Evolutionary conservation across 1,140 invertebrate genomes (phyloP).

Genomic region (Cryptotermes secundus): DNA sequence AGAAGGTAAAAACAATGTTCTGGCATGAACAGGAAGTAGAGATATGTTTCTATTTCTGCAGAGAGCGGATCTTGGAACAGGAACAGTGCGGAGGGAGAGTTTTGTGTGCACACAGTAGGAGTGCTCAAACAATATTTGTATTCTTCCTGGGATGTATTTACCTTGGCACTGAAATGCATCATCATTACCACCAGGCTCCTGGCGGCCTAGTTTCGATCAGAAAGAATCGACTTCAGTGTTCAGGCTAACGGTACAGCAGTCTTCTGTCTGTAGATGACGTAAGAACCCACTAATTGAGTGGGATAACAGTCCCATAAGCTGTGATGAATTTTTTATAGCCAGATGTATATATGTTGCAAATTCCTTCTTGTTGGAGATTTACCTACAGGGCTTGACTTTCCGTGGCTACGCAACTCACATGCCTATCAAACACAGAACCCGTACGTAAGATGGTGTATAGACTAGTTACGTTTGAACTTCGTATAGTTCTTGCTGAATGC

Average conservation of each 20-base stretch:
- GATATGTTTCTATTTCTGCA: no score
- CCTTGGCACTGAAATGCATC: not conserved
- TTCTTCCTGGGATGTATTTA: conserved; percentile 1
- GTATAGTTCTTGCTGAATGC: no score
- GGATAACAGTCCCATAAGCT: conserved; percentile 11
- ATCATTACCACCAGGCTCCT: not conserved
- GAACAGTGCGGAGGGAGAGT: not conserved
- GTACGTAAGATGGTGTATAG: not conserved
- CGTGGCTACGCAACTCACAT: not conserved
- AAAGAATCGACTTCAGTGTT: conserved; percentile 8
- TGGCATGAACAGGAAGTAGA: no score
- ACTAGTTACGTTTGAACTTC: no score
- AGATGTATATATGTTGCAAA: conserved; percentile 5
- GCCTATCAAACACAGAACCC: not conserved
- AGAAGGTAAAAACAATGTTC: no score
- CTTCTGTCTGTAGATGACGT: not conserved
- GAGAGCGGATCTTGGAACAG: not conserved
- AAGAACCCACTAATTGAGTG: not conserved
- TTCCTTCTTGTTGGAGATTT: not conserved
- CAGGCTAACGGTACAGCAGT: not conserved
- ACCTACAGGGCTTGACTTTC: not conserved
- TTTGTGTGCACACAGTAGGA: not conserved
- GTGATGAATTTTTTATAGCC: not conserved
- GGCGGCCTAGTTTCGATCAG: conserved; percentile 3
- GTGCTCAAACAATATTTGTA: conserved; percentile 14